A percentile compares a stretch with the other conserved stretches of the same genome.
These are phyloP conservation scores for Lagorchestes hirsutus DNA, from an alignment of 2,797 vertebrate genomes.

Conservation along the genomic window DNA sequence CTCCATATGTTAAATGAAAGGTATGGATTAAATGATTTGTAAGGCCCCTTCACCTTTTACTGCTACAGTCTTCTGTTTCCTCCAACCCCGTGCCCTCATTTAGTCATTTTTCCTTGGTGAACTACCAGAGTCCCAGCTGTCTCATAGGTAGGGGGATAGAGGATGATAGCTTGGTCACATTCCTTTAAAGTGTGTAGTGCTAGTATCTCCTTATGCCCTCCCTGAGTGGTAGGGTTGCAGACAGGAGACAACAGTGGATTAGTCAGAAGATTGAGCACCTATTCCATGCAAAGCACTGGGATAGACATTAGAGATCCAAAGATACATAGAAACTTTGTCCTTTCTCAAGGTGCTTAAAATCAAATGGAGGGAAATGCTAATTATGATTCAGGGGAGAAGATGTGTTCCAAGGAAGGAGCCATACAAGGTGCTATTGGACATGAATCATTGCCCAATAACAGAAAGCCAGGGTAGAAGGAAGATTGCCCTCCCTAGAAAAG, in stretches of 20 bases:
- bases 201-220: neutral
- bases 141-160: neutral
- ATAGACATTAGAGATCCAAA: neutral
- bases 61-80: slow-evolving; percentile 12
- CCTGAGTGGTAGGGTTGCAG: neutral
- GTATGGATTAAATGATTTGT: neutral
- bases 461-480: neutral
- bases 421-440: neutral
- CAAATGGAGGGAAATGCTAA: neutral
- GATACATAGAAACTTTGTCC: neutral
- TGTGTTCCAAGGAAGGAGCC: neutral
- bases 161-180: neutral
- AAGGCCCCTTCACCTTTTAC: neutral
- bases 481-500: neutral
- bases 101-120: neutral
- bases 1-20: neutral
- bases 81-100: neutral
- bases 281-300: neutral
- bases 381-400: neutral
- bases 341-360: neutral
- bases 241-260: neutral
- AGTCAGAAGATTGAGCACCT: neutral
- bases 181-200: neutral
- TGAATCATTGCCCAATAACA: neutral
- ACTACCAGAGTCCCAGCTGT: neutral